phyloP scores from a whole-genome alignment of 53 echinoderm and acorn worm genomes.

The Echinarachnius parma region DNA sequence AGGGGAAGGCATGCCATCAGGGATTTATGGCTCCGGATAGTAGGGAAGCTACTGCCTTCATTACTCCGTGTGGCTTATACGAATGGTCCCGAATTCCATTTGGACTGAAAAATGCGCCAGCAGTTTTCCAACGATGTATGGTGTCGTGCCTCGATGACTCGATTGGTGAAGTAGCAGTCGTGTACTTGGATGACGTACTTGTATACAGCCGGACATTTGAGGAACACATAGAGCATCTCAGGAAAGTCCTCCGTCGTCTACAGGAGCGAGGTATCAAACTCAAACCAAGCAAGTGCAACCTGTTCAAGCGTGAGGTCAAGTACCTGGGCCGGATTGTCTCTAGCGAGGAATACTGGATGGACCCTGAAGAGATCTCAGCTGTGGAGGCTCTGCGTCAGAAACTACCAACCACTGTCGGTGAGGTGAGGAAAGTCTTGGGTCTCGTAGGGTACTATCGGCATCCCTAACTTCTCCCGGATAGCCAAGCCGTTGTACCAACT shows the following conservation, averaged over 20 bases:
- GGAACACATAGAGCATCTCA: constrained; percentile 13
- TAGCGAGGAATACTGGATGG: constrained; percentile 23
- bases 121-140: constrained; percentile 54
- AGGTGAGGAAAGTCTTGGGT: constrained; percentile 43
- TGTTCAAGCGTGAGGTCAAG: constrained; percentile 43
- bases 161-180: constrained; percentile 12
- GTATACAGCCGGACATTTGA: constrained; percentile 18
- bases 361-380: constrained; percentile 42
- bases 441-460: constrained; percentile 43
- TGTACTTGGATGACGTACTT: constrained; percentile 42
- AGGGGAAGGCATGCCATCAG: constrained; percentile 67
- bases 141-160: constrained; percentile 42
- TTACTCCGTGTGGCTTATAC: constrained; percentile 78
- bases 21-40: constrained; percentile 59
- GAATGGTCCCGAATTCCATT: constrained; percentile 75
- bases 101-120: constrained; percentile 66
- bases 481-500: constrained; percentile 45
- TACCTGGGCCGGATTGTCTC: constrained; percentile 51
- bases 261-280: constrained; percentile 22
- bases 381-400: constrained; percentile 25
- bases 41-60: constrained; percentile 51
- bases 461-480: constrained; percentile 35
- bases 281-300: constrained; percentile 22
- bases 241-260: constrained; percentile 8
- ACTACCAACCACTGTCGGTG: constrained; percentile 35